phyloP scores from a whole-genome alignment of 2,113 vertebrate genomes.

The Nycticebus coucang region DNA sequence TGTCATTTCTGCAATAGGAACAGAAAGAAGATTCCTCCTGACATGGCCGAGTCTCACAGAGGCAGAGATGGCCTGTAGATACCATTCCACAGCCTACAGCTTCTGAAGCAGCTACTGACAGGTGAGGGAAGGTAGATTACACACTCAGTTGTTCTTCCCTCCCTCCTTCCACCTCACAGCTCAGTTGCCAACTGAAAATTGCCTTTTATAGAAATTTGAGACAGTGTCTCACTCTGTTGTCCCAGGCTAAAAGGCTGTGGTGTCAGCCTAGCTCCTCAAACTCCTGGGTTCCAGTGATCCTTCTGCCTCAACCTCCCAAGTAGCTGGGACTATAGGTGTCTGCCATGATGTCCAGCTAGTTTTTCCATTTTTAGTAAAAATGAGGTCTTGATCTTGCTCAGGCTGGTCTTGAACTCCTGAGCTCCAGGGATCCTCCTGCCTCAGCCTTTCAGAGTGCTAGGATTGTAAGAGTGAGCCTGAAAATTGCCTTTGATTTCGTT shows the following conservation, averaged over 20 bases:
- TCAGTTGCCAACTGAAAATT: neutral
- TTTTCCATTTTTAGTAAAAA: no score
- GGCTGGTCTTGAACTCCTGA: no score
- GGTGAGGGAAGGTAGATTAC: neutral
- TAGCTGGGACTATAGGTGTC: no score
- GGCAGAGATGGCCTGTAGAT: neutral
- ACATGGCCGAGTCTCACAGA: neutral
- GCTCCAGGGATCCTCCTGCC: no score
- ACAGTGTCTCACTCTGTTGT: no score
- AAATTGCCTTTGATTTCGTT: neutral
- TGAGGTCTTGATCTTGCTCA: no score
- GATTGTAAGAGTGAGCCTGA: neutral
- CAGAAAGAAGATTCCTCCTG: neutral
- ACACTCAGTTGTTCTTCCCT: neutral
- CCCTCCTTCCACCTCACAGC: neutral
- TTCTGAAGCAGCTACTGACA: neutral
- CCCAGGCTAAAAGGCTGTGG: no score
- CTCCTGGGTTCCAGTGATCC: no score
- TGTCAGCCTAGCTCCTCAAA: no score
- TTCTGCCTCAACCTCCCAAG: no score
- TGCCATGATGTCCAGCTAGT: no score
- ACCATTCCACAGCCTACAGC: fast-evolving
- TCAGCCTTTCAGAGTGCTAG: no score
- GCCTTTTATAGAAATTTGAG: neutral
- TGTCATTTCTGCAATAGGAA: neutral